Percentiles rank a stretch among this genome's conserved stretches.
These are phyloP conservation scores for Scaptomyza caliginosa DNA, from an alignment of 2,888 invertebrate genomes.

Conservation along the genomic window DNA sequence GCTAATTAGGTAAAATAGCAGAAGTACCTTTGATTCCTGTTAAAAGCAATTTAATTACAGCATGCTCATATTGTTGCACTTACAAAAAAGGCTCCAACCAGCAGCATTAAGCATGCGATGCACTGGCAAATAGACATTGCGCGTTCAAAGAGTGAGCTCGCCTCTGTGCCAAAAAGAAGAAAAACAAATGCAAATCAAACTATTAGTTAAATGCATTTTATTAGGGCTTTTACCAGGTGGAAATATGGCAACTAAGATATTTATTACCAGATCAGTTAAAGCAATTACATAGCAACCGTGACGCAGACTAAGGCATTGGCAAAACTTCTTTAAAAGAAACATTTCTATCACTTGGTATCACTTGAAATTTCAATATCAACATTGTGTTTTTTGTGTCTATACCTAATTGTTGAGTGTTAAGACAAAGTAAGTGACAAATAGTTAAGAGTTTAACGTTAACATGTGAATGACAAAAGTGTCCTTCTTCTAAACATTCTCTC, in stretches of 20 bases:
- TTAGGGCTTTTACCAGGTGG: background rate
- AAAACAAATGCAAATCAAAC: no score
- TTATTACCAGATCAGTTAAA: constrained; percentile 21
- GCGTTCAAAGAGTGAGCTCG: constrained; percentile 25
- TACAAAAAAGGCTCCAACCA: constrained; percentile 53
- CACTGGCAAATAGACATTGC: constrained; percentile 65
- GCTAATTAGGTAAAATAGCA: constrained; percentile 62
- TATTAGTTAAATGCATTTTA: background rate
- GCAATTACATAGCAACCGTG: constrained; percentile 33
- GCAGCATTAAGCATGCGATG: constrained; percentile 55
- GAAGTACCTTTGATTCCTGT: constrained; percentile 50
- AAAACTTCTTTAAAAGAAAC: constrained; percentile 18
- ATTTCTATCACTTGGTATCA: background rate
- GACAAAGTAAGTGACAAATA: constrained; percentile 27
- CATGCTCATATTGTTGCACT: constrained; percentile 14
- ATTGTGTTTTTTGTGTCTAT: constrained; percentile 7
- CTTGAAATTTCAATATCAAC: background rate
- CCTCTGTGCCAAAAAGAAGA: background rate
- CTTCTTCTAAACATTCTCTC: background rate
- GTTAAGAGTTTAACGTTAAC: background rate
- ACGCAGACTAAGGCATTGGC: constrained; percentile 33
- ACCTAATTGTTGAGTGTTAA: constrained; percentile 33
- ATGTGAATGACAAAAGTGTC: constrained; percentile 2
- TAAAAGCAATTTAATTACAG: no score
- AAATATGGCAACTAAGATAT: constrained; percentile 3